Conservation (phyloP, 2,113 vertebrate species). For the Oryzias woworae region DNA sequence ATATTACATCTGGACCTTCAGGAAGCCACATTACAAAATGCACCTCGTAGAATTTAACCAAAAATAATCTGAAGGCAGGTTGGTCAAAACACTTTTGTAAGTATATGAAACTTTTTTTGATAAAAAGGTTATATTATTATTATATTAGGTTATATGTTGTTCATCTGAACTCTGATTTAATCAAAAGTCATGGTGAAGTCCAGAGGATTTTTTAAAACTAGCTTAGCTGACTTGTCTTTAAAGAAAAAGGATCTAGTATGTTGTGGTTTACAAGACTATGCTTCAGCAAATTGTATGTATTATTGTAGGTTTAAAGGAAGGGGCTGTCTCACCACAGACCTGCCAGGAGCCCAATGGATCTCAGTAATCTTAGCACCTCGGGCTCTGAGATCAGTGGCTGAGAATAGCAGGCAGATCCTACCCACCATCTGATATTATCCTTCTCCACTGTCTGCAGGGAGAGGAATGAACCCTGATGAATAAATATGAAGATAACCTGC, state of each 20-base stretch:
- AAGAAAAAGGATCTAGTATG: too few species aligned
- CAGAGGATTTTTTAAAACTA: too few species aligned
- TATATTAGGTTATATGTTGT: too few species aligned
- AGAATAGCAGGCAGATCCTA: conserved; percentile 61
- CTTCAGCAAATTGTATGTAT: conserved; percentile 3
- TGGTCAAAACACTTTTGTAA: background rate
- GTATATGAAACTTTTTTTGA: background rate
- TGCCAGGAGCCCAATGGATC: conserved; percentile 10
- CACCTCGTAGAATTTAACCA: background rate
- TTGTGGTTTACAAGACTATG: too few species aligned
- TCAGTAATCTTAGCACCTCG: conserved; percentile 32
- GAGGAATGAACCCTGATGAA: conserved; percentile 69
- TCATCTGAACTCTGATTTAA: too few species aligned
- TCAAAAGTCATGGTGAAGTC: too few species aligned
- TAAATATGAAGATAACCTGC: conserved; percentile 77
- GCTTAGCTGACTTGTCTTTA: too few species aligned
- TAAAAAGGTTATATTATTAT: too few species aligned
- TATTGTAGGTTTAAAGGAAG: conserved; percentile 32
- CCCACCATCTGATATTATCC: conserved; percentile 59
- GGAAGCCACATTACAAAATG: background rate
- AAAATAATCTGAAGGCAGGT: background rate
- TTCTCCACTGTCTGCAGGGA: conserved; percentile 57
- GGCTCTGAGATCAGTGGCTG: conserved; percentile 45
- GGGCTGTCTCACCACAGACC: conserved; percentile 38
- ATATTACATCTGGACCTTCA: background rate